phyloP scores from a whole-genome alignment of 2,888 invertebrate genomes.

The Apodemia duryi region DNA sequence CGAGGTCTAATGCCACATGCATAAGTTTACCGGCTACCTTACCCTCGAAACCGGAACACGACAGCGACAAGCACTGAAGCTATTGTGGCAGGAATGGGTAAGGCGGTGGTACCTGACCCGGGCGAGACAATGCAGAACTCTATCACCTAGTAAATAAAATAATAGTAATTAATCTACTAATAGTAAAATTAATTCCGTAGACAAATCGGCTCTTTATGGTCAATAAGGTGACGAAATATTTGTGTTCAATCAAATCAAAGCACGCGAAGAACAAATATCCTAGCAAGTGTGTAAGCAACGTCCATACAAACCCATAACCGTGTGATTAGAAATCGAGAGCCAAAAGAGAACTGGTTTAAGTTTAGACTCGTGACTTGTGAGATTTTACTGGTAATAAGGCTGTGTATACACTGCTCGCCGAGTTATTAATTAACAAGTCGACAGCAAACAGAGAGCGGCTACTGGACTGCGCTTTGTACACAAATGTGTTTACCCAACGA shows the following conservation, averaged over 20 bases:
- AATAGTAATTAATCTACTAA: background rate
- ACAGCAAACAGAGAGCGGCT: conserved; percentile 75
- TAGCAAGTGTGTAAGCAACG: conserved; percentile 32
- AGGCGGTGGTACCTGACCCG: no score
- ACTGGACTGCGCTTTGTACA: conserved; percentile 71
- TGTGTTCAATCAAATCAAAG: conserved; percentile 36
- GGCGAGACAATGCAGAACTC: no score
- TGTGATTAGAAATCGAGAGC: conserved; percentile 63
- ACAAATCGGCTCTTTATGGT: background rate
- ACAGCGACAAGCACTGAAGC: background rate
- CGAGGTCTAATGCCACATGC: no score
- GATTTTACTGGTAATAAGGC: conserved; percentile 79
- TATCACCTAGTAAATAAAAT: no score
- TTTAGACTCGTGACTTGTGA: conserved; percentile 74
- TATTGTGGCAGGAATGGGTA: no score
- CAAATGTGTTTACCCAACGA: conserved; percentile 61
- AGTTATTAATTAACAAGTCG: conserved; percentile 79
- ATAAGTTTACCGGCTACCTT: no score
- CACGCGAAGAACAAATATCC: conserved; percentile 27
- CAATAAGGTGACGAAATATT: background rate
- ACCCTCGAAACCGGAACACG: no score
- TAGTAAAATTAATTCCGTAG: background rate
- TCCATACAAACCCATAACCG: conserved; percentile 45
- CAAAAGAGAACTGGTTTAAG: conserved; percentile 61
- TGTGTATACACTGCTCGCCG: conserved; percentile 72